Base-by-base conservation (phyloP, 2,113 vertebrate genomes). In the Beaufortia kweichowensis region DNA sequence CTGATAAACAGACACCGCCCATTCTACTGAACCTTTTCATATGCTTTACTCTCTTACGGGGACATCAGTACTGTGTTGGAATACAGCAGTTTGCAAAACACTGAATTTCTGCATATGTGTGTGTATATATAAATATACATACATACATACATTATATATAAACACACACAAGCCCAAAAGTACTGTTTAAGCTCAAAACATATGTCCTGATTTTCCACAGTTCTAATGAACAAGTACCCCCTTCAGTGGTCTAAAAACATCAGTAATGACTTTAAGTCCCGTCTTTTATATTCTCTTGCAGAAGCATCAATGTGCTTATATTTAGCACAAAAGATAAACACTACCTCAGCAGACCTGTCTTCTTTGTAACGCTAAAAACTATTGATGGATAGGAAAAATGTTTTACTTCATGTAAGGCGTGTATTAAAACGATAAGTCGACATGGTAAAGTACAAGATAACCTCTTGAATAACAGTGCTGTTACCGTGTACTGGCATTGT, bases 291-390 rank as follows among this genome's bases (percentile, higher is more conserved):
- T 21, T 0, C 19, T 21, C 19, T 53, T 12, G 14, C 31, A 26
- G 39, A 71, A 71, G 39, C 41, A 57, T 26, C 31, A 26, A 24
- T 17, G 28, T 9, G 29, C 67, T 2, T 35, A 23, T 33, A 17
- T 35, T 56, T 29, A 31, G 26, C 46, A 31, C 19, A 48, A 15
- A 46, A 50, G 29, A 53, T 8, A 8, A 67, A 67, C 19, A 21
- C 5, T 0, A 12, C 65, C 43, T 21, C 6, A 14, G 11, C 65
- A 21, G 26, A 21, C 65, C 65, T 55, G 5, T 23, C 2, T 2
- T 65, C 29, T 7, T 35, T 14, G 2, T 17, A 69, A 41, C 26
- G 68, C 21, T 59, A 59, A 71, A 71, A 71, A 71, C 53, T 11
- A 39, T 28, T 5, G 14, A 35, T 17, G n/a, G 15, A 69, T 23